A percentile compares a stretch with the other conserved stretches of the same genome.
phyloP scores from a whole-genome alignment of 2,797 vertebrate species.

The Cottoperca gobio region DNA sequence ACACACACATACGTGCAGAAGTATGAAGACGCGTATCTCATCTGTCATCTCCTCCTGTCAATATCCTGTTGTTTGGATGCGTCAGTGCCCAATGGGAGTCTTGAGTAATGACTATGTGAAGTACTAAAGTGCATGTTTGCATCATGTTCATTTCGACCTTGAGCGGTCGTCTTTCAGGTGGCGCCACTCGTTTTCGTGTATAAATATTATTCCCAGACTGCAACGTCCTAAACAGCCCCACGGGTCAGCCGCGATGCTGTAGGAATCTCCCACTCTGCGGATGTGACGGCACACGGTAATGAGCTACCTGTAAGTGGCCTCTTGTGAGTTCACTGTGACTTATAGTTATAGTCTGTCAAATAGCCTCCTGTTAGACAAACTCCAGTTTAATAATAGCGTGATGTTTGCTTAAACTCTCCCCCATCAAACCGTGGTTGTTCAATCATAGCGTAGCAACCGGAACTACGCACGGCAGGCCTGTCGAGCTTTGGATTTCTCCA shows the following conservation, averaged over 20 bases:
- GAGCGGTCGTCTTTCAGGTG: slow-evolving; percentile 10
- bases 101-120: slow-evolving; percentile 47
- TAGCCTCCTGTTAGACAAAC: slow-evolving; percentile 1
- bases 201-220: slow-evolving; percentile 20
- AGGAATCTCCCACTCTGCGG: not conserved
- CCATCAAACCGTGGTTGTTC: not conserved
- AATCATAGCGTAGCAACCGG: not conserved
- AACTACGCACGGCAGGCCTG: not conserved
- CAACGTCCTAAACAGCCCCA: slow-evolving; percentile 10
- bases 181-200: not conserved
- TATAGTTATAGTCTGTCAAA: not conserved
- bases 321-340: slow-evolving; percentile 10
- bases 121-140: slow-evolving; percentile 28
- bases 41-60: slow-evolving; percentile 38
- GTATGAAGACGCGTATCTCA: slow-evolving; percentile 15
- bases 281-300: slow-evolving; percentile 20
- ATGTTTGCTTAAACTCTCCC: not conserved
- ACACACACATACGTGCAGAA: slow-evolving; percentile 21
- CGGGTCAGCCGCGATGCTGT: slow-evolving; percentile 10
- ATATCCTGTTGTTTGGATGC: slow-evolving; percentile 45
- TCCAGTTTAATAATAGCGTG: not conserved
- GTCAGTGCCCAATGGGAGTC: slow-evolving; percentile 15
- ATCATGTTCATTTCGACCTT: slow-evolving; percentile 8
- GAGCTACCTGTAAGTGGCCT: slow-evolving; percentile 11
- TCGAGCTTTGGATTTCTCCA: not conserved